A percentile compares a stretch with the other conserved stretches of the same genome.
phyloP scores from a whole-genome alignment of 2,888 invertebrate genomes.

The Sinopyrophorus schimmeli region DNA sequence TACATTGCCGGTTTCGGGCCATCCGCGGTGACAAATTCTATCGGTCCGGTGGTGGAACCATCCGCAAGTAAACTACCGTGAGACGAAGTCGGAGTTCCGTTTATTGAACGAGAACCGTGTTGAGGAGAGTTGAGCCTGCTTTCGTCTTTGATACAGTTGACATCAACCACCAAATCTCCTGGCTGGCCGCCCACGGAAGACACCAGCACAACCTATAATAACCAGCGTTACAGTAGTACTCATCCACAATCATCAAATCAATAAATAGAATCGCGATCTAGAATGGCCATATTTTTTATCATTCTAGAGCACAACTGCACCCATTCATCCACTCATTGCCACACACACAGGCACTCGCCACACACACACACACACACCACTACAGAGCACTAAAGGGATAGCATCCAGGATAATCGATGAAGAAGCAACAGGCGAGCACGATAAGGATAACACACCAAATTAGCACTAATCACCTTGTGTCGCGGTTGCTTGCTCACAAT shows the following conservation, averaged over 20 bases:
- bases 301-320: conserved; percentile 23
- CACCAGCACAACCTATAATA: conserved; percentile 57
- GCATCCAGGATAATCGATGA: conserved; percentile 15
- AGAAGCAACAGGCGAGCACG: conserved; percentile 35
- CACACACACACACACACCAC: conserved; percentile 11
- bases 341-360: conserved; percentile 6
- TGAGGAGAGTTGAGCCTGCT: conserved; percentile 65
- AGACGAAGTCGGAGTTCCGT: conserved; percentile 69
- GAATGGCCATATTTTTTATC: conserved; percentile 25
- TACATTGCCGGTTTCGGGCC: conserved; percentile 65
- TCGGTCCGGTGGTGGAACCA: conserved; percentile 55
- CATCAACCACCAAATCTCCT: conserved; percentile 58
- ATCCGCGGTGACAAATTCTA: conserved; percentile 58
- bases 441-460: conserved; percentile 23
- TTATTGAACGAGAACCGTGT: conserved; percentile 68
- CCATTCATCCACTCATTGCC: conserved; percentile 18
- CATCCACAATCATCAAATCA: conserved; percentile 29
- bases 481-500: conserved; percentile 59
- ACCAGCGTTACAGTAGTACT: conserved; percentile 38
- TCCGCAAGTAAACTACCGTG: conserved; percentile 66
- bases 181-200: conserved; percentile 49
- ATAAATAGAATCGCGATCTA: conserved; percentile 19
- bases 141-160: conserved; percentile 64
- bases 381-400: conserved; percentile 16
- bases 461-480: conserved; percentile 60